Conservation (phyloP, 2,113 vertebrate genomes). For the Carettochelys insculpta region DNA sequence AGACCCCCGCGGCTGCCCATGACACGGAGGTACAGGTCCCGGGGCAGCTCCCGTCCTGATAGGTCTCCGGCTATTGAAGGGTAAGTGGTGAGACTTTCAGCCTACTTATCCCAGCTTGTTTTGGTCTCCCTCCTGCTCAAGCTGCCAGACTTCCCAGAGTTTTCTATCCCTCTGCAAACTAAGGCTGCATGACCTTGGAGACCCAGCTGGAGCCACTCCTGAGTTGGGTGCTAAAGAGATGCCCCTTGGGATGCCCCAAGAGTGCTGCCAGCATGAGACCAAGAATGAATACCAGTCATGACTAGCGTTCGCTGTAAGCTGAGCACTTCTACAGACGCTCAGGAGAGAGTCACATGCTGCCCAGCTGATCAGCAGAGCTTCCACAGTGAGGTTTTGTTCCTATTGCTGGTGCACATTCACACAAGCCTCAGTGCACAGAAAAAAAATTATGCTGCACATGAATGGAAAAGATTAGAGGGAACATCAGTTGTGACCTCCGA, state of each 20-base stretch:
- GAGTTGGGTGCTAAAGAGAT: background rate
- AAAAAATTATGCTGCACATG: no score
- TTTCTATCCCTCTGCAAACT: background rate
- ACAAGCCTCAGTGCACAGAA: no score
- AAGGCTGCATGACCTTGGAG: background rate
- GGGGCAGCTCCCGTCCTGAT: slow-evolving; percentile 89
- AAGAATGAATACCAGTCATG: no score
- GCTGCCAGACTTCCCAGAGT: background rate
- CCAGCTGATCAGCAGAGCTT: no score
- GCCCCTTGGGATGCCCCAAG: background rate
- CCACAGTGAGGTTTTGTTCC: no score
- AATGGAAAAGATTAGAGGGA: no score
- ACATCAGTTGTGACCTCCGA: no score
- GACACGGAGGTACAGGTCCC: slow-evolving; percentile 86
- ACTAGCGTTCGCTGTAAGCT: no score
- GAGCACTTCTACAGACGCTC: no score
- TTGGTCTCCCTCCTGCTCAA: background rate
- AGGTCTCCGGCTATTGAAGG: slow-evolving; percentile 95
- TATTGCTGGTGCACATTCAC: no score
- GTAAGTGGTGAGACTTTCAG: slow-evolving; percentile 69
- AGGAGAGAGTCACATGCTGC: no score
- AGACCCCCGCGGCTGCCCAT: slow-evolving; percentile 86
- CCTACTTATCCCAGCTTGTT: background rate
- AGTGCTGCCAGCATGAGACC: no score
- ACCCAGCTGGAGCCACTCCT: background rate